Evolutionary conservation across 2,113 vertebrate species (phyloP).

Genomic region (Bathybates hornii): DNA sequence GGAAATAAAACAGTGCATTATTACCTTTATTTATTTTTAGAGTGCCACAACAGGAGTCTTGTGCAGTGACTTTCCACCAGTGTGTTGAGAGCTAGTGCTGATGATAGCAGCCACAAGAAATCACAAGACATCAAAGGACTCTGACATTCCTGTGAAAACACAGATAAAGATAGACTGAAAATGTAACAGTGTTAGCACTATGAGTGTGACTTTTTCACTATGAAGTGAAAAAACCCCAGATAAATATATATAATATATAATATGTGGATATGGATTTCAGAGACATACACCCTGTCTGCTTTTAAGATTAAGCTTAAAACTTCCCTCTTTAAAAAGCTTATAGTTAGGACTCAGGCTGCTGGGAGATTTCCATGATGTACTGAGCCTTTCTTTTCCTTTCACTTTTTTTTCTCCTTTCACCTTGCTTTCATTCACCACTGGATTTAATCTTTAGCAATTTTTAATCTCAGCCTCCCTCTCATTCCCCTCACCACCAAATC

Average conservation of each 20-base stretch:
- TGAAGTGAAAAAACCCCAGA: background rate
- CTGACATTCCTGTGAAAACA: background rate
- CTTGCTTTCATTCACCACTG: background rate
- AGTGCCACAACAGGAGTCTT: background rate
- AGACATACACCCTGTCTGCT: background rate
- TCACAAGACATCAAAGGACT: background rate
- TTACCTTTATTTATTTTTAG: background rate
- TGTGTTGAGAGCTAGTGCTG: background rate
- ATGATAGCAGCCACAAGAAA: background rate
- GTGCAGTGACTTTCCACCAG: background rate
- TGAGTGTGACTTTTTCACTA: background rate
- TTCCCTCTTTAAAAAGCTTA: background rate
- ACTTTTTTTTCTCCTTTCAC: background rate
- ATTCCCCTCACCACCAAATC: background rate
- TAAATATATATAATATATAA: background rate
- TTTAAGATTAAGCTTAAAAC: background rate
- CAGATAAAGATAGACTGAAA: background rate
- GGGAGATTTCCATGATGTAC: background rate
- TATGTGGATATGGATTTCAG: background rate
- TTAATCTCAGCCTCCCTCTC: background rate
- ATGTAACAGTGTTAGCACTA: background rate
- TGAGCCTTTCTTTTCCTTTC: background rate
- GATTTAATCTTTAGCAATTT: background rate
- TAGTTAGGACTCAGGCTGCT: background rate
- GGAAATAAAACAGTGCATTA: background rate